phyloP scores from a whole-genome alignment of 2,888 invertebrate species.

The Nasonia oneida region DNA sequence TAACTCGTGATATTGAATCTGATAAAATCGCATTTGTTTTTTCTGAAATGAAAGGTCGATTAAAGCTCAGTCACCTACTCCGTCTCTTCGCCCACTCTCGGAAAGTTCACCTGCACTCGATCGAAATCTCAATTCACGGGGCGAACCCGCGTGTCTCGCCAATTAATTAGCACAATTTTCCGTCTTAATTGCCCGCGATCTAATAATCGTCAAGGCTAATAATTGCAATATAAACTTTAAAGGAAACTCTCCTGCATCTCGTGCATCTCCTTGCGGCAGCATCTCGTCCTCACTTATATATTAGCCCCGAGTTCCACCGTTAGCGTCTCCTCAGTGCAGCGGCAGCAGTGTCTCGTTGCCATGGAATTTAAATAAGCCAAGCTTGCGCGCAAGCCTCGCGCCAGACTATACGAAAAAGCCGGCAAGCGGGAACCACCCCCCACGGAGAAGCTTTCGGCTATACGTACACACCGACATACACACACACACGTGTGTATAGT shows the following conservation, averaged over 20 bases:
- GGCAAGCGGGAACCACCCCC: not conserved
- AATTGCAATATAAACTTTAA: slow-evolving; percentile 17
- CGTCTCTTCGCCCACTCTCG: no score
- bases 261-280: not conserved
- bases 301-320: slow-evolving; percentile 36
- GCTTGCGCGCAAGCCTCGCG: not conserved
- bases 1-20: no score
- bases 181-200: slow-evolving; percentile 3
- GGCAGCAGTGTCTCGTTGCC: slow-evolving; percentile 22
- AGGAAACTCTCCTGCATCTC: not conserved
- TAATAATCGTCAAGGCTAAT: slow-evolving; percentile 16
- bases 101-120: not conserved
- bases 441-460: not conserved
- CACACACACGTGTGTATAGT: not conserved
- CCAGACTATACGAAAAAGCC: not conserved
- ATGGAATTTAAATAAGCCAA: slow-evolving; percentile 49
- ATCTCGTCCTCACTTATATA: slow-evolving; percentile 31
- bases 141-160: not conserved
- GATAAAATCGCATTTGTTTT: no score
- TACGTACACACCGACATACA: not conserved
- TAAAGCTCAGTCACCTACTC: no score
- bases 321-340: slow-evolving; percentile 2
- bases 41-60: no score
- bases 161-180: not conserved
- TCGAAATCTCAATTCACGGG: not conserved